phyloP scores from a whole-genome alignment of 2,113 vertebrate species.

The zebrafish (Danio rerio) region GRCz12tu NC_133193.1:39554501-39555000 shows the following conservation, averaged over 20 bases:
- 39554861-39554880: slow-evolving; percentile 14
- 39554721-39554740: slow-evolving; percentile 15
- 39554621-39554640: too few relatives aligned
- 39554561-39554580: slow-evolving; percentile 56
- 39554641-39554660: neutral
- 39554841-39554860: neutral
- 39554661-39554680: neutral
- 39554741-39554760: slow-evolving; percentile 23
- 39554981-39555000: neutral
- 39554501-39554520: slow-evolving; percentile 80
- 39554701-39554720: neutral
- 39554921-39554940: neutral
- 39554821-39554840: neutral
- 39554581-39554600: neutral
- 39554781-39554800: neutral
- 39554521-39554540: slow-evolving; percentile 82
- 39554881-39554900: slow-evolving; percentile 57
- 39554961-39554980: neutral
- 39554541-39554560: slow-evolving; percentile 82
- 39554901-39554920: slow-evolving; percentile 52
- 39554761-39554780: neutral
- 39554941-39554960: neutral
- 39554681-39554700: slow-evolving; percentile 20
- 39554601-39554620: neutral
- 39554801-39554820: neutral